A percentile compares a stretch with the other conserved stretches of the same genome.
phyloP scores from a whole-genome alignment of 92 coral and sea anemone species.

The Metridium senile region DNA sequence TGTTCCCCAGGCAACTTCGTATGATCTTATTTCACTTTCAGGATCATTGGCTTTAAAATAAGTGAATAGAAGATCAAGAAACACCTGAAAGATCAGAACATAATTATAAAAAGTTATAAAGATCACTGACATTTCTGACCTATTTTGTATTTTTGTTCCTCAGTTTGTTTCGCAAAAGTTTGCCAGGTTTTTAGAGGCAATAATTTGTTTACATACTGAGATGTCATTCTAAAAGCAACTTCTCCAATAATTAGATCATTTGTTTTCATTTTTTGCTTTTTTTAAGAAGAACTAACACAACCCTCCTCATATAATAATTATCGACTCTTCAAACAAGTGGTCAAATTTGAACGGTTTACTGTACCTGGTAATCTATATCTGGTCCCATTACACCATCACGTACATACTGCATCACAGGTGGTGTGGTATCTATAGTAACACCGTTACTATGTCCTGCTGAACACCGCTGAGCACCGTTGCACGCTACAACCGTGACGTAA shows the following conservation, averaged over 20 bases:
- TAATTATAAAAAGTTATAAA: constrained; percentile 58
- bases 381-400: constrained; percentile 97
- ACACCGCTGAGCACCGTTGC: constrained; percentile 92
- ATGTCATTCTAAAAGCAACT: too few relatives aligned
- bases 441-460: constrained; percentile 89
- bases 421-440: constrained; percentile 87
- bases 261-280: too few relatives aligned
- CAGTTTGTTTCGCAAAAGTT: too few relatives aligned
- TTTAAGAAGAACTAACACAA: too few relatives aligned
- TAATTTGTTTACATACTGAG: too few relatives aligned
- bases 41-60: constrained; percentile 82
- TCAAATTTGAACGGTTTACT: too few relatives aligned
- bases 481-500: constrained; percentile 87
- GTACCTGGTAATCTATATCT: constrained; percentile 94
- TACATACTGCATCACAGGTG: constrained; percentile 84
- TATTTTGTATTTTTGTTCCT: too few relatives aligned
- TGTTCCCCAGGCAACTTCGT: constrained; percentile 97
- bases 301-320: too few relatives aligned
- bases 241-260: too few relatives aligned
- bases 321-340: too few relatives aligned
- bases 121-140: constrained; percentile 51
- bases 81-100: constrained; percentile 43
- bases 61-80: constrained; percentile 82
- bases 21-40: constrained; percentile 86
- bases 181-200: too few relatives aligned